Base-by-base conservation (phyloP, 2,113 vertebrate species). In the Heterocephalus glaber region DNA sequence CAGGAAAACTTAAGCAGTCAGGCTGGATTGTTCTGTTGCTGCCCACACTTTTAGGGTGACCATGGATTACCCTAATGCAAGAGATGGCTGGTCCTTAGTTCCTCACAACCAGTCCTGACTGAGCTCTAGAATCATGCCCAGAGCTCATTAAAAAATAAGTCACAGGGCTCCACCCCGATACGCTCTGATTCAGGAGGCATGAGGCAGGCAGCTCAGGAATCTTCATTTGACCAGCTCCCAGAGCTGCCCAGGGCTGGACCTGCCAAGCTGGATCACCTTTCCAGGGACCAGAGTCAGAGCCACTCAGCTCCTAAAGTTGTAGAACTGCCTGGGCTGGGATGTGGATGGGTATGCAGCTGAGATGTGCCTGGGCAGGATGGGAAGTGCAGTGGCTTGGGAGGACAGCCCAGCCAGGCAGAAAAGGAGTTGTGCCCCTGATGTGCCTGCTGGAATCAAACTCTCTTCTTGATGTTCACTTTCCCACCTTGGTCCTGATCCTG, bases 131-230 rank as follows among this genome's bases (percentile, higher is more conserved):
- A 26, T 90, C 95, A 30, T 49, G 65, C 82, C 76, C 41, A 70
- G 89, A 96, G 76, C 90, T 92, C 86, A 60, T 95, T 90, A 96
- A 95, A n/a, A 90, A 88, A 66, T 86, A 30, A 91, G n/a, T 52
- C 26, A 26, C 54, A n/a, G 35, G 47, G 77, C 92, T 72, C 77
- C 65, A 1, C 92, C 90, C 60, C 0, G n/a, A 30, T 7, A 14
- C 5, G 13, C 65, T 58, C 63, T 95, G 89, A 95, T 89, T 92
- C 94, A 92, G 61, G 19, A 70, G 82, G 47, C 52, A 41, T n/a
- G 76, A 79, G 49, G 56, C 88, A 63, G 72, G 52, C 77, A 16
- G 91, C 49, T 74, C 30, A 20, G 93, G 91, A 86, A 89, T 83
- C 61, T 89, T 14, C 0, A 3, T 56, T 38, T 44, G 83, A 44